phyloP scores from a whole-genome alignment of 2,113 vertebrate genomes.

The Phylloscopus trochiloides region DNA sequence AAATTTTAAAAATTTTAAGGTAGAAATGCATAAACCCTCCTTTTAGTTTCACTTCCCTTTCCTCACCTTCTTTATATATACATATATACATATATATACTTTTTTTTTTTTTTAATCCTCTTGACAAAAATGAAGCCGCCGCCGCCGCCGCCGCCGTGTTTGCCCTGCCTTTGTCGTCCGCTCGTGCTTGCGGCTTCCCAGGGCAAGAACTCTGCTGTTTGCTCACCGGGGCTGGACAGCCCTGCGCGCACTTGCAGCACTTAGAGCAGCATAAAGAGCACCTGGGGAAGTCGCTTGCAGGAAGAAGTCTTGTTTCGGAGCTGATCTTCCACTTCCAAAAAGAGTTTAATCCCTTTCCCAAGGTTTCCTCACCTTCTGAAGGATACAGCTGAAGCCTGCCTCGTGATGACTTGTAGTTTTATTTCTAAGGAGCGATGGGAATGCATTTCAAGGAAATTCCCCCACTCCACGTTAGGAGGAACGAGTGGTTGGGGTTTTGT shows the following conservation, averaged over 20 bases:
- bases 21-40: not conserved
- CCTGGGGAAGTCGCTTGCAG: not conserved
- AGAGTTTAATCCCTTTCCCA: not conserved
- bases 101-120: not conserved
- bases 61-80: not conserved
- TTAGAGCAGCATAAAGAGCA: not conserved
- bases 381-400: accelerated
- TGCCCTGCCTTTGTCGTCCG: not conserved
- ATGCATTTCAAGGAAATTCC: not conserved
- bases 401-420: not conserved
- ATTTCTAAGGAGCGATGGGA: not conserved
- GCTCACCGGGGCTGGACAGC: not conserved
- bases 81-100: not conserved
- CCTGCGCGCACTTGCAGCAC: not conserved
- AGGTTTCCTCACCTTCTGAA: not conserved
- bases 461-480: not conserved
- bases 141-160: not conserved
- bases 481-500: not conserved
- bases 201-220: not conserved
- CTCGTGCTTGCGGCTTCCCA: not conserved
- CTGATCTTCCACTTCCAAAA: not conserved
- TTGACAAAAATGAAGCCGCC: not conserved
- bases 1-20: not conserved
- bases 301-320: not conserved
- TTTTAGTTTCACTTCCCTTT: not conserved